Conservation (phyloP, 2,113 vertebrate species). For the Menidia beryllina region DNA sequence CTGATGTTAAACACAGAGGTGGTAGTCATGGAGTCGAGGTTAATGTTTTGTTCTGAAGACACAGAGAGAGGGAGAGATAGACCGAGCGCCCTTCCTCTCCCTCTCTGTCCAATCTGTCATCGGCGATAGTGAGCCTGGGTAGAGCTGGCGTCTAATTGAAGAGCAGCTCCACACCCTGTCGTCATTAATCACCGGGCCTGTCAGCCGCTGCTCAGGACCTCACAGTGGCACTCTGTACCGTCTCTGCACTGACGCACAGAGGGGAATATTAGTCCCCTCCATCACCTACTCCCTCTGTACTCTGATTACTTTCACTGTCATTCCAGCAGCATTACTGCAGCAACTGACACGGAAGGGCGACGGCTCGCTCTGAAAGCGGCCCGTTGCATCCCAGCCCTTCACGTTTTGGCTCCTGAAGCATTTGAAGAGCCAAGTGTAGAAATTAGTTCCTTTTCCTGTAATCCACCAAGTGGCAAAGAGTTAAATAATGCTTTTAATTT, state of each 20-base stretch:
- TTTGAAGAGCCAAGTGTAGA: not conserved
- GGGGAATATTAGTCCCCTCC: slow-evolving; percentile 68
- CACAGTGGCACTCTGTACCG: slow-evolving; percentile 72
- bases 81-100: slow-evolving; percentile 40
- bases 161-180: slow-evolving; percentile 84
- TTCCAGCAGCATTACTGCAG: slow-evolving; percentile 2
- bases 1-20: slow-evolving; percentile 78
- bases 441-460: not conserved
- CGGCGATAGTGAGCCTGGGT: slow-evolving; percentile 62
- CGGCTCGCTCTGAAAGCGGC: not conserved
- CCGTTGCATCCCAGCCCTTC: not conserved
- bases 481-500: too few species aligned
- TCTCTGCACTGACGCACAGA: slow-evolving; percentile 55
- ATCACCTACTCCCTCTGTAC: slow-evolving; percentile 35
- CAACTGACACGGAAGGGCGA: not conserved
- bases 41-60: slow-evolving; percentile 79
- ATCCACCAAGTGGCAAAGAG: too few species aligned
- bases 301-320: slow-evolving; percentile 35
- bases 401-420: not conserved
- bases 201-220: slow-evolving; percentile 80
- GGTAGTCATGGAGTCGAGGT: slow-evolving; percentile 79
- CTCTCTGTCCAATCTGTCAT: slow-evolving; percentile 73
- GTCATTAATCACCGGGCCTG: slow-evolving; percentile 85
- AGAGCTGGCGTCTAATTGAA: slow-evolving; percentile 84
- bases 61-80: slow-evolving; percentile 45